Evolutionary conservation across 2,797 vertebrate genomes (phyloP).

Genomic region (Botia almorhae): DNA sequence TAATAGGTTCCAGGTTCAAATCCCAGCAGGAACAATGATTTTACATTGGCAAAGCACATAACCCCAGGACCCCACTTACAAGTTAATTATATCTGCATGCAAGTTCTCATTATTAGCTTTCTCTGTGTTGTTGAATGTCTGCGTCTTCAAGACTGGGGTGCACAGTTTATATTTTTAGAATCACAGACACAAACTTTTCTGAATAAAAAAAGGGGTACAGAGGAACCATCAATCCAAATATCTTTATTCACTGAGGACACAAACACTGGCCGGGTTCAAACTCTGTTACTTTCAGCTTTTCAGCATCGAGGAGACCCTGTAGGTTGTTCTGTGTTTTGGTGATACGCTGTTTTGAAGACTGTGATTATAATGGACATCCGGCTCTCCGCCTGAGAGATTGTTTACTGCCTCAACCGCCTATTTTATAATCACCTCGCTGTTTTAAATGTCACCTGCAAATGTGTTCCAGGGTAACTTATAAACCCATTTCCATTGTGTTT

Average conservation of each 20-base stretch:
- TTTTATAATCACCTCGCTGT: constrained; percentile 47
- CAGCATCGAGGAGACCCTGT: neutral
- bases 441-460: constrained; percentile 72
- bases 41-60: neutral
- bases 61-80: constrained; percentile 13
- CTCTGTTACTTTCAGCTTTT: constrained; percentile 35
- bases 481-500: constrained; percentile 64
- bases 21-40: neutral
- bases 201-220: constrained; percentile 15
- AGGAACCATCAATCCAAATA: constrained; percentile 43
- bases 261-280: constrained; percentile 21
- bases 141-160: constrained; percentile 35
- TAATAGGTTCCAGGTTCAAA: too few species aligned
- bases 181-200: constrained; percentile 30
- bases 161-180: constrained; percentile 1
- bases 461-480: constrained; percentile 64
- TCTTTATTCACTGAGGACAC: constrained; percentile 45
- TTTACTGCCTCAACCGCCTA: constrained; percentile 45
- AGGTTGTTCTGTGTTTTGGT: too few species aligned
- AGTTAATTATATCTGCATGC: constrained; percentile 44
- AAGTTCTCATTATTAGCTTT: constrained; percentile 41
- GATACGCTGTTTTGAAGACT: constrained; percentile 55
- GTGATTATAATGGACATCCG: constrained; percentile 55
- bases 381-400: constrained; percentile 46
- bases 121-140: constrained; percentile 4